A percentile compares a stretch with the other conserved stretches of the same genome.
Conservation (phyloP, 2,888 invertebrate genomes). For the Melinopterus prodromus region DNA sequence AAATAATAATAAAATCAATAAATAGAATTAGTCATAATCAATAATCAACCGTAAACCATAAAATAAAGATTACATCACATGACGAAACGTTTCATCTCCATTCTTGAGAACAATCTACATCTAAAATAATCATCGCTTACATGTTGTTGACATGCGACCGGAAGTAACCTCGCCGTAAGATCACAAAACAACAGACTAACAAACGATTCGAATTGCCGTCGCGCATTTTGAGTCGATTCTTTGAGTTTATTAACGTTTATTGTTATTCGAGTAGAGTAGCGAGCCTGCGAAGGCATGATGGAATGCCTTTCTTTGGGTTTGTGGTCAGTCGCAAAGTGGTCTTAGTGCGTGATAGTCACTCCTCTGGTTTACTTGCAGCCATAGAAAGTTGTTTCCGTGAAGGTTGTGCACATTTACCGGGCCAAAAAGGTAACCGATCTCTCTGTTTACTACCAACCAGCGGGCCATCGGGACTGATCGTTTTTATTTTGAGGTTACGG, state of each 20-base stretch:
- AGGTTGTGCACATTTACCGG: background rate
- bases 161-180: background rate
- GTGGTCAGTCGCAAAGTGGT: slow-evolving; percentile 4
- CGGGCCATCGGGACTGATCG: background rate
- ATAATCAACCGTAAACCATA: background rate
- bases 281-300: background rate
- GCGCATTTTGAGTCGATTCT: background rate
- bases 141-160: background rate
- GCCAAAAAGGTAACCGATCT: slow-evolving; percentile 4
- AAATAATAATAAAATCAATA: too few relatives aligned
- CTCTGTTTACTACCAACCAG: background rate
- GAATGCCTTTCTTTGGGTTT: background rate
- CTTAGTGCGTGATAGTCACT: background rate
- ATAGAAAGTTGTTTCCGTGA: background rate
- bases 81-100: background rate
- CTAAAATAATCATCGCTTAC: background rate
- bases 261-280: background rate
- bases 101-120: background rate
- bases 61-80: background rate
- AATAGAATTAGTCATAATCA: background rate
- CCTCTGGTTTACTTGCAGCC: slow-evolving; percentile 4
- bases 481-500: background rate
- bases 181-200: background rate
- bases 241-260: background rate
- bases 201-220: background rate